phyloP scores from a whole-genome alignment of 2,113 vertebrate genomes.

The Gallinago jamesoni region DNA sequence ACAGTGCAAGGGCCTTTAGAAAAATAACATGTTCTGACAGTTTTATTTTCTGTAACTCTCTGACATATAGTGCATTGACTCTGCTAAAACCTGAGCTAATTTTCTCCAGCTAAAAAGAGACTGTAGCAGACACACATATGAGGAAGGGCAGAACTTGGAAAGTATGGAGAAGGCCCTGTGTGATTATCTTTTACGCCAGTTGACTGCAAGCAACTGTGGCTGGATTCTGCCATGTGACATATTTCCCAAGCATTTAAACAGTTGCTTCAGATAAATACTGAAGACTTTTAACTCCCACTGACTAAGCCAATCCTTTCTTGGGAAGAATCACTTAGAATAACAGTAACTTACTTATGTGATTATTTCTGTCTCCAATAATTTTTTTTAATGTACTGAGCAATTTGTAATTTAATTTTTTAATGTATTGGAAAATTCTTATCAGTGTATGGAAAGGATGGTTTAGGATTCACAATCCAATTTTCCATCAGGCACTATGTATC shows the following conservation, averaged over 20 bases:
- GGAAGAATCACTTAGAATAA: neutral
- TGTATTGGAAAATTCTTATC: neutral
- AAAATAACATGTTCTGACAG: neutral
- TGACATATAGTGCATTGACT: neutral
- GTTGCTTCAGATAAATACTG: neutral
- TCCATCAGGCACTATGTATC: neutral
- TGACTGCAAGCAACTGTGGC: neutral
- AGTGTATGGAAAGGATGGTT: neutral
- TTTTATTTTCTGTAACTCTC: neutral
- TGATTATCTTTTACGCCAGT: neutral
- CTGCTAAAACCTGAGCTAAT: neutral
- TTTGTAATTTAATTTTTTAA: constrained; percentile 16
- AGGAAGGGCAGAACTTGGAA: neutral
- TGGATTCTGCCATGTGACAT: neutral
- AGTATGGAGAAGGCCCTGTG: neutral
- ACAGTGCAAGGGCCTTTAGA: neutral
- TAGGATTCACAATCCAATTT: neutral
- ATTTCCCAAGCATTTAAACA: neutral
- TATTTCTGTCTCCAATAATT: neutral
- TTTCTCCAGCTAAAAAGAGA: neutral
- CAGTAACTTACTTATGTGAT: neutral
- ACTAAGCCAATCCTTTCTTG: neutral
- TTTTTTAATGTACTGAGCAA: neutral
- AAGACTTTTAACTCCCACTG: neutral
- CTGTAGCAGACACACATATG: neutral